Evolutionary conservation across 2,797 vertebrate genomes (phyloP).

Genomic region (Pseudochirops corinnae): DNA sequence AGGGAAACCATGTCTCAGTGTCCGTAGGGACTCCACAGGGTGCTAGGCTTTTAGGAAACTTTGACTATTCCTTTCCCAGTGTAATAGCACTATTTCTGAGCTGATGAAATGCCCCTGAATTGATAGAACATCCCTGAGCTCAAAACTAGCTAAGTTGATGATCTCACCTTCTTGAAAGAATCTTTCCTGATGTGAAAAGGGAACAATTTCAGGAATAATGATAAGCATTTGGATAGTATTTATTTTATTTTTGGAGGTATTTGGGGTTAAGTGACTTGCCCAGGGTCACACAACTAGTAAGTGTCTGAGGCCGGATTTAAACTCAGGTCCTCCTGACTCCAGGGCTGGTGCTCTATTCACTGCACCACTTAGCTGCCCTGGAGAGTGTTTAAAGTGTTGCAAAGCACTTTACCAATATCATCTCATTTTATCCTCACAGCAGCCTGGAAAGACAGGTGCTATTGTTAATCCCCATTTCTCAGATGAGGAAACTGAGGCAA

Average conservation of each 20-base stretch:
- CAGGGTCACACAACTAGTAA: neutral
- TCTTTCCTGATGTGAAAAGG: neutral
- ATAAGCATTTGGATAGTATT: neutral
- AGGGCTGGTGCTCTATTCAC: neutral
- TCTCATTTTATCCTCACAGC: neutral
- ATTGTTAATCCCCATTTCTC: neutral
- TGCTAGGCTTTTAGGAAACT: neutral
- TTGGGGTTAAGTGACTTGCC: no score
- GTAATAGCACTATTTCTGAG: conserved; percentile 6
- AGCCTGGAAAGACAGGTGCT: neutral
- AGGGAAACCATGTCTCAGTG: neutral
- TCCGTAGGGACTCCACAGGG: neutral
- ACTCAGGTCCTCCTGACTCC: neutral
- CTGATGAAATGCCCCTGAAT: neutral
- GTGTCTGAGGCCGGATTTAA: neutral
- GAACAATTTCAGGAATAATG: neutral
- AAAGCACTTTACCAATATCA: neutral
- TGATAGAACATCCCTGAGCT: neutral
- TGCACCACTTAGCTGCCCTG: neutral
- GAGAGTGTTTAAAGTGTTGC: neutral
- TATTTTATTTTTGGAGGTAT: neutral
- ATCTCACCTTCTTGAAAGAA: neutral
- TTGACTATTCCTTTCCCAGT: conserved; percentile 24
- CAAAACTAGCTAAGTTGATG: neutral
- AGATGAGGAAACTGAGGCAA: neutral